Evolutionary conservation across 2,888 invertebrate species (phyloP).

Genomic region (Dynastes maya): DNA sequence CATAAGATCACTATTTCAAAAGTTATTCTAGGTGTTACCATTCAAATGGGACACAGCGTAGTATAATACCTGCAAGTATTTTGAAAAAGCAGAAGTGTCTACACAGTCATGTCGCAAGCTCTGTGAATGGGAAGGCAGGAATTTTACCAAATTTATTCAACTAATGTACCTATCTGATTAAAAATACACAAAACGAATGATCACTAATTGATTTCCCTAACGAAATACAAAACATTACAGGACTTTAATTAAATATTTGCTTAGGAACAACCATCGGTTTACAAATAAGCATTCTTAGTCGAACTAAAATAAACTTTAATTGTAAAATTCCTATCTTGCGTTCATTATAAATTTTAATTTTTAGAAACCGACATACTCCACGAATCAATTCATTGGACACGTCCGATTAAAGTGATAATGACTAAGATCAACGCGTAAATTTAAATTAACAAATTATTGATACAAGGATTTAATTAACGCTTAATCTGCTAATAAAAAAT

Average conservation of each 20-base stretch:
- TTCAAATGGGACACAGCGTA: too few relatives aligned
- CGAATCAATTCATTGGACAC: background rate
- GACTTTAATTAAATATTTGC: conserved; percentile 13
- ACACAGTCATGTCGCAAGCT: too few relatives aligned
- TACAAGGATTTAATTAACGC: conserved; percentile 28
- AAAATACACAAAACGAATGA: conserved; percentile 1
- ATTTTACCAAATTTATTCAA: conserved; percentile 6
- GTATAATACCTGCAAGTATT: too few relatives aligned
- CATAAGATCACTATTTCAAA: too few relatives aligned
- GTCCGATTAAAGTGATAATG: conserved; percentile 12
- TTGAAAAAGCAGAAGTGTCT: too few relatives aligned
- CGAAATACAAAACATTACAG: background rate
- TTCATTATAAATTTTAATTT: conserved; percentile 37
- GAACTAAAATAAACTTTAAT: background rate
- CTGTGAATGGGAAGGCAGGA: too few relatives aligned
- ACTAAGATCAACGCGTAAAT: conserved; percentile 2
- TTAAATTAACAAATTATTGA: conserved; percentile 33
- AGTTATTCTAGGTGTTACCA: too few relatives aligned
- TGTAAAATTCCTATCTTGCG: conserved; percentile 11
- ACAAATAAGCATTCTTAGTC: background rate
- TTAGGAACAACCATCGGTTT: too few relatives aligned
- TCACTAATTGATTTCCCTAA: background rate
- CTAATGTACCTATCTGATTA: background rate
- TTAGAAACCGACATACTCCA: conserved; percentile 8
- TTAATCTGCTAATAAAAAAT: conserved; percentile 18